Conservation (phyloP, 2,113 vertebrate genomes). For the Cyprinodon variegatus region DNA sequence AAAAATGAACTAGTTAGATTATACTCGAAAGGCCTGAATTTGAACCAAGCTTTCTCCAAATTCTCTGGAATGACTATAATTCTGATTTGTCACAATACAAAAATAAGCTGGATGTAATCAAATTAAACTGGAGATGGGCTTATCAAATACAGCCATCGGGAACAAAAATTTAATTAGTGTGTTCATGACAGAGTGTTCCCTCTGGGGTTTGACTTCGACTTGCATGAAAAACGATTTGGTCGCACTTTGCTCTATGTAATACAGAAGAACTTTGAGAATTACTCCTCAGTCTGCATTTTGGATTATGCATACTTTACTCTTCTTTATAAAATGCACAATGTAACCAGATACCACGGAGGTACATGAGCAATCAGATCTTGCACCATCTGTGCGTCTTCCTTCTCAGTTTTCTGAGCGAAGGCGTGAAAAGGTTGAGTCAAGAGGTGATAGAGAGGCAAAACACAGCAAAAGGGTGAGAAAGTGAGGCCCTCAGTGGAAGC, state of each 20-base stretch:
- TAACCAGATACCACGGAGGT: conserved; percentile 1
- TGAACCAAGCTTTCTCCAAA: too few relatives aligned
- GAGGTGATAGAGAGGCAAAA: conserved; percentile 66
- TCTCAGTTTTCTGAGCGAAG: conserved; percentile 28
- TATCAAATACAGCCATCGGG: not conserved
- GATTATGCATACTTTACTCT: not conserved
- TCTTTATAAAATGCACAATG: not conserved
- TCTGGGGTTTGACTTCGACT: not conserved
- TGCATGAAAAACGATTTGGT: not conserved
- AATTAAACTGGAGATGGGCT: not conserved
- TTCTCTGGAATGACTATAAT: not conserved
- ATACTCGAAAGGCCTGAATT: too few relatives aligned
- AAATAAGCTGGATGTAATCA: not conserved
- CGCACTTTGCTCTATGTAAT: not conserved
- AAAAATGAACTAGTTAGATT: too few relatives aligned
- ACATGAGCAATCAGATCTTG: not conserved
- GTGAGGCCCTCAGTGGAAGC: conserved; percentile 65
- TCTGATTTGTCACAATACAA: not conserved
- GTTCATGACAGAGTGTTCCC: not conserved
- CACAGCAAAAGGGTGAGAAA: conserved; percentile 58
- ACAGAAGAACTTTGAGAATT: not conserved
- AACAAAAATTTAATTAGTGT: not conserved
- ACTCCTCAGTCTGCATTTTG: not conserved
- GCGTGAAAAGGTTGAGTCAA: conserved; percentile 62
- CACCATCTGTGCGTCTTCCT: not conserved